Base-by-base conservation (phyloP, 2,113 vertebrate species). In the Trochalopteron elliotii region DNA sequence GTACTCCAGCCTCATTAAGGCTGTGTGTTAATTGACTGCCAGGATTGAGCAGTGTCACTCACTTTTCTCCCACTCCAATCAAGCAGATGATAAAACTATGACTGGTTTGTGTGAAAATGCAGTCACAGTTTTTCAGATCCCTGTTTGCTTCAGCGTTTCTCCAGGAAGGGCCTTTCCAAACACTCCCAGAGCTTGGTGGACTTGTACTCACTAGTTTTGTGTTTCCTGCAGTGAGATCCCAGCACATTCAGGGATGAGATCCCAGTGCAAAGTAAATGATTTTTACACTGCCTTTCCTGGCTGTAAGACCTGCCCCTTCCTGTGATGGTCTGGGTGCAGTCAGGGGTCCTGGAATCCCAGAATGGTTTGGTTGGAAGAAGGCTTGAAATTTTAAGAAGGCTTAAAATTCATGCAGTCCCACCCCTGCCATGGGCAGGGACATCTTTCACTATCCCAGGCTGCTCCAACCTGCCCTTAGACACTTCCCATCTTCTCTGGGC, bases 131-230 rank as follows among this genome's bases (percentile, higher is more conserved):
- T 76, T 23, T 24, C 16, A 64, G 37, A 52, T 50, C 42, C 42
- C 33, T 1, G 0, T 49, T 94, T 30, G 9, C 31, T 49, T 56
- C 31, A 23, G 21, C 22, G 9, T 39, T 65, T 7, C 21, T 72
- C 15, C 40, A 42, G 39, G 21, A 47, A 76, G 5, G 11, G 52
- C n/a, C 25, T 83, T 71, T 23, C 45, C 33, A 35, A 10, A 50
- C 56, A 8, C 47, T 22, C 12, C 25, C 68, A 31, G 22, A 50
- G 30, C 30, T 57, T 9, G 52, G 15, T 8, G 4, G 23, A 3
- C 21, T 67, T n/a, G 27, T 2, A 0, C 17, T 65, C 9, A 0
- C 0, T 24, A 31, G n/a, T 27, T 39, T 44, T 37, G 55, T 50
- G 52, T 89, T 42, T 4, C 1, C 31, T 63, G 49, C n/a, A 70